Base-by-base conservation (phyloP, 2,888 invertebrate genomes). In the Incurvaria masculella region DNA sequence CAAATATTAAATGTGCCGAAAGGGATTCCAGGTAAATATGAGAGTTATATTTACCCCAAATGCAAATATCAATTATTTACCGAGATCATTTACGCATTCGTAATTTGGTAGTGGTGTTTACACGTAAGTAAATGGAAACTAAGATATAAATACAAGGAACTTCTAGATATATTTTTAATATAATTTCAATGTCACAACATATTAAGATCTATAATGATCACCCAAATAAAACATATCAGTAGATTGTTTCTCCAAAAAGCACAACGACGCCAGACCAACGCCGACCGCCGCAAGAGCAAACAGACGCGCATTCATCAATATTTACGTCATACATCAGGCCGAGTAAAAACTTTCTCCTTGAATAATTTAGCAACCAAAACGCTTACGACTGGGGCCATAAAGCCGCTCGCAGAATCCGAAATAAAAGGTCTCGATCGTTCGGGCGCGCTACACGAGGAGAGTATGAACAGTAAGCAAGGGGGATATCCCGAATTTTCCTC, bases 351-450 rank as follows among this genome's bases (percentile, higher is more conserved):
- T 59, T 65, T 63, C 53, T 54, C 51, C 53, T 57, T 74, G 69
- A 75, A 78, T 76, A 68, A 74, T 75, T 74, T 68, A 76, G 64
- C 60, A 48, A 51, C 66, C 65, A 56, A 62, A 47, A 46, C 66
- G 68, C 69, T 74, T 68, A 72, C 68, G 64, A 68, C 66, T 57
- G 58, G 63, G n/a, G 61, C 65, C 72, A 72, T 74, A 75, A 76
- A 76, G 69, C 64, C 68, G 60, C 69, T 72, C 70, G 69, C 61
- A 65, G 66, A 74, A 70, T 73, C 73, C 69, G 62, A 72, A 69
- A 43, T 40, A 74, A 73, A 73, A 72, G 75, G 73, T 72, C 75
- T 75, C 73, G 69, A 71, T 69, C 68, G 69, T 67, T 74, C 69
- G 72, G 72, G 68, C 69, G 70, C 67, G 68, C 69, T 69, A 73